phyloP scores from a whole-genome alignment of 2,888 invertebrate species.

The Hirtodrosophila histrioides region DNA sequence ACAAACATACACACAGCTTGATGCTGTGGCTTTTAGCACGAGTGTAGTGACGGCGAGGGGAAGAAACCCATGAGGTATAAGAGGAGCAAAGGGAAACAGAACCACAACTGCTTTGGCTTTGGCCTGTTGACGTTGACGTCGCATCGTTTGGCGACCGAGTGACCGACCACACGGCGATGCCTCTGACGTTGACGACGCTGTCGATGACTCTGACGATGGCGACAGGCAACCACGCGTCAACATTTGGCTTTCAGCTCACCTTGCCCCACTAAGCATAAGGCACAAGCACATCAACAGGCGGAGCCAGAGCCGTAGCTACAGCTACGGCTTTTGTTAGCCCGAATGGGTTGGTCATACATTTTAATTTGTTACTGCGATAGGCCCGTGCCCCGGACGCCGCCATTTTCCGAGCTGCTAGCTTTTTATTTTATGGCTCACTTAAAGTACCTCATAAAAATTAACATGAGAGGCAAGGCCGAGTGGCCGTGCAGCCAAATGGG shows the following conservation, averaged over 20 bases:
- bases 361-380: constrained; percentile 68
- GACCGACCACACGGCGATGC: constrained; percentile 37
- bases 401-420: neutral
- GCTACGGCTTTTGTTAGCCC: constrained; percentile 32
- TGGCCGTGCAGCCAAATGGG: constrained; percentile 24
- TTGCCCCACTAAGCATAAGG: constrained; percentile 47
- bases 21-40: constrained; percentile 8
- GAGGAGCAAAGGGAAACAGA: neutral
- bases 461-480: constrained; percentile 55
- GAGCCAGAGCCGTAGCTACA: neutral
- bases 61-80: too few relatives aligned
- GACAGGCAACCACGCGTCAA: constrained; percentile 29
- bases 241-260: constrained; percentile 39
- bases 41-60: neutral
- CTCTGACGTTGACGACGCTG: constrained; percentile 7
- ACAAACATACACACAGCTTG: constrained; percentile 5
- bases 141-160: constrained; percentile 45
- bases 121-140: constrained; percentile 26
- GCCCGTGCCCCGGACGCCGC: constrained; percentile 10
- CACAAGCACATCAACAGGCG: constrained; percentile 5
- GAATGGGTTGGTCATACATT: constrained; percentile 57
- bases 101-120: constrained; percentile 48
- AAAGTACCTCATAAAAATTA: constrained; percentile 74
- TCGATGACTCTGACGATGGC: constrained; percentile 12
- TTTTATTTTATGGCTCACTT: constrained; percentile 67